A percentile compares a stretch with the other conserved stretches of the same genome.
Conservation (phyloP, 2,797 vertebrate genomes). For the Eurystomus glaucurus region DNA sequence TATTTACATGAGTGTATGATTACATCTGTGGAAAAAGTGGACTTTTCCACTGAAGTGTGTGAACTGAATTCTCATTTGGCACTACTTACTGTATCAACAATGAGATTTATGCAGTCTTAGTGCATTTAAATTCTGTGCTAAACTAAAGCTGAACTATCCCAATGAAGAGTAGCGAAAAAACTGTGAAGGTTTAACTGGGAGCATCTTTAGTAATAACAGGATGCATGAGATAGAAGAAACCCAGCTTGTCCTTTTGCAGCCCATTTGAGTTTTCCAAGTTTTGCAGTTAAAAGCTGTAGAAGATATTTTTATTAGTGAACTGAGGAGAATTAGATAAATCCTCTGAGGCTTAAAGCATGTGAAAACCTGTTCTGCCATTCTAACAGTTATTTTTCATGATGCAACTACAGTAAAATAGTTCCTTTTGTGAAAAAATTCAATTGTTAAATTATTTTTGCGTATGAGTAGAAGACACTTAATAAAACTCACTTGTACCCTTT, state of each 20-base stretch:
- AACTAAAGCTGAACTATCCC: not conserved
- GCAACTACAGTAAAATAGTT: conserved; percentile 20
- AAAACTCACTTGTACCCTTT: conserved; percentile 6
- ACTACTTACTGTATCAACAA: conserved; percentile 40
- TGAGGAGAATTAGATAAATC: conserved; percentile 38
- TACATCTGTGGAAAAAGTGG: conserved; percentile 61
- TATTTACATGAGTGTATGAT: conserved; percentile 50
- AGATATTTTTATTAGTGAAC: conserved; percentile 37
- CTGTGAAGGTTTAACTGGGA: conserved; percentile 5
- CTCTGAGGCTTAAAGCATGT: not conserved
- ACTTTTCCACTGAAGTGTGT: conserved; percentile 21
- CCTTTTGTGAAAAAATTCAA: conserved; percentile 24
- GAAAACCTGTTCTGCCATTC: conserved; percentile 39
- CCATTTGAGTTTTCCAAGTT: conserved; percentile 6
- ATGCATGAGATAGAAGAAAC: not conserved
- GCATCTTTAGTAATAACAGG: not conserved
- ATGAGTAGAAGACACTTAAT: not conserved
- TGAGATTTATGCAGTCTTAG: not conserved
- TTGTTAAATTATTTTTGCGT: conserved; percentile 21
- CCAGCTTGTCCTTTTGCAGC: not conserved
- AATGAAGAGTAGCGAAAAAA: conserved; percentile 6
- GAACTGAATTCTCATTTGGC: conserved; percentile 48
- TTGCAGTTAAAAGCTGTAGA: conserved; percentile 13
- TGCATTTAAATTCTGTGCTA: conserved; percentile 25
- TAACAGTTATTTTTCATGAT: conserved; percentile 42